phyloP scores from a whole-genome alignment of 2,797 vertebrate genomes.

The Urosaurus nigricauda region DNA sequence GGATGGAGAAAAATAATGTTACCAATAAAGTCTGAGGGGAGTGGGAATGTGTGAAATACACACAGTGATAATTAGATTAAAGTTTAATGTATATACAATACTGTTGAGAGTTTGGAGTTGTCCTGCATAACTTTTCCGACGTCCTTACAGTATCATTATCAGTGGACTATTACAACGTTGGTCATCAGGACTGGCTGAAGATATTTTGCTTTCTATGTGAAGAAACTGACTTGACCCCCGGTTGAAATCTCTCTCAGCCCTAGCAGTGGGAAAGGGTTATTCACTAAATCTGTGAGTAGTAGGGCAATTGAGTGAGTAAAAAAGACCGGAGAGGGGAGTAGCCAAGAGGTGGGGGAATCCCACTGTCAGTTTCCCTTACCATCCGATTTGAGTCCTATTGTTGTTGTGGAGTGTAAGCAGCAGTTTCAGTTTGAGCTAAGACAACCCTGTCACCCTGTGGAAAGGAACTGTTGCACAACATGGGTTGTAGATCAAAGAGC shows the following conservation, averaged over 20 bases:
- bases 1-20: not conserved
- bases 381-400: not conserved
- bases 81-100: not conserved
- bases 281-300: not conserved
- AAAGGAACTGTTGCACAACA: not conserved
- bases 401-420: not conserved
- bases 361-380: too few species aligned
- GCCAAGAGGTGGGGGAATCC: not conserved
- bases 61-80: not conserved
- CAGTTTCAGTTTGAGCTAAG: not conserved
- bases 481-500: conserved; percentile 1
- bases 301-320: not conserved
- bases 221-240: not conserved
- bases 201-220: not conserved
- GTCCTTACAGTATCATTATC: too few species aligned
- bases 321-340: not conserved
- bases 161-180: not conserved
- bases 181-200: not conserved
- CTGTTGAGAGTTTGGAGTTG: too few species aligned
- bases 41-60: not conserved
- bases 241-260: not conserved
- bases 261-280: not conserved
- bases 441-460: not conserved
- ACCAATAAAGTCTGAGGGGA: not conserved
- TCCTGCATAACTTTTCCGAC: too few species aligned